phyloP scores from a whole-genome alignment of 2,113 vertebrate genomes.

The Anseranas semipalmata region DNA sequence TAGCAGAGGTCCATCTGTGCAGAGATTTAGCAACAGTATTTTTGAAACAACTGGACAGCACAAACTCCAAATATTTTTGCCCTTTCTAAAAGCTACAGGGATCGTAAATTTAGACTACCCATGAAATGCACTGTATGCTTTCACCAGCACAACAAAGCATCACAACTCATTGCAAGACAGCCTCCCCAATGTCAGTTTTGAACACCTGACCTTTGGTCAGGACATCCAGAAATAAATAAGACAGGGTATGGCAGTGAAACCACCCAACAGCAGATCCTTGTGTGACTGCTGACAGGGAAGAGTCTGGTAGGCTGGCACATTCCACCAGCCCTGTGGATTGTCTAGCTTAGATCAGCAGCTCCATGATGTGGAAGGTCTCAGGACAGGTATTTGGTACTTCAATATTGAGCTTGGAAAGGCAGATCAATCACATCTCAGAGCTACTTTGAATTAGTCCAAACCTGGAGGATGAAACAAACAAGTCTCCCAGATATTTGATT shows the following conservation, averaged over 20 bases:
- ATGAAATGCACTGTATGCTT: neutral
- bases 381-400: neutral
- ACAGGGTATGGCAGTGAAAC: neutral
- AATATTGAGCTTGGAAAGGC: neutral
- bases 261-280: neutral
- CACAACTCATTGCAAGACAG: neutral
- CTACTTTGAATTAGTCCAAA: neutral
- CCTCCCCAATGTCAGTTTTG: neutral
- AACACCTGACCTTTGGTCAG: slow-evolving; percentile 7
- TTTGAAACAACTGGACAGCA: neutral
- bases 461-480: neutral
- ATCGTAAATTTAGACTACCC: neutral
- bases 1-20: neutral
- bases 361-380: neutral
- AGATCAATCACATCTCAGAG: neutral
- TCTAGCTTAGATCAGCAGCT: neutral
- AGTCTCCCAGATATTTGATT: neutral
- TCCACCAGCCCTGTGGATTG: neutral
- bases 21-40: neutral
- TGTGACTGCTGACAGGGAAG: neutral
- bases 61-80: neutral
- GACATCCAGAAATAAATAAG: slow-evolving; percentile 50
- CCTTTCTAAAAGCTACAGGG: neutral
- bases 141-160: neutral
- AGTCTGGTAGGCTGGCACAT: neutral